Evolutionary conservation across 2,888 invertebrate species (phyloP), one percentile per base, ranked within the genome.

Genomic region (Tetanocera ferruginea): DNA sequence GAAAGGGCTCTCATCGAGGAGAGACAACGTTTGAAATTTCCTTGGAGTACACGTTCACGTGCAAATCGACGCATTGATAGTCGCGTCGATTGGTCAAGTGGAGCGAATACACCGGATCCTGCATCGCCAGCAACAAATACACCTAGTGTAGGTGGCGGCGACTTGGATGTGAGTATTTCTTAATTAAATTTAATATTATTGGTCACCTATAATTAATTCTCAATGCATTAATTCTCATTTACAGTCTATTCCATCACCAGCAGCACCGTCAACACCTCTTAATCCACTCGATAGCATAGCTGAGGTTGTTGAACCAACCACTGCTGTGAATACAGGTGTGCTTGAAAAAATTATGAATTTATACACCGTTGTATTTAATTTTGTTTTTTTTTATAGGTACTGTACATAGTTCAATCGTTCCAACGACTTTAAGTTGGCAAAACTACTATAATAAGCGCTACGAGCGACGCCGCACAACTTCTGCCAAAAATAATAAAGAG

Each of bases 21-120:
- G 90, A 94, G 94, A 80, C 94, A 94, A 85, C 94, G 95, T 82
- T 83, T 90, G 14, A 90, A 90, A 81, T 90, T 89, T 75, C 90
- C 90, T 0, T 89, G 88, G 85, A 89, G 88, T 78, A 90, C 91
- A 51, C 85, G 90, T 60, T 90, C 92, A 51, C 91, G 94, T 25
- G 92, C 93, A 2, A 93, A 92, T 88, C 92, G 93, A 80, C 92
- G 94, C 52, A 92, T 92, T 25, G 94, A 94, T 83, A 94, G 94
- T 85, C 90, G 93, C 66, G 93, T 94, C 3, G 93, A 93, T 83
- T 69, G 69, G 55, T 93, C 93, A 19, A 94, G 94, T 87, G 94
- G 94, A 23, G 93, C 93, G 66, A 94, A 94, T 87, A 94, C 94
- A n/a, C 94, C 94, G 84, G 94, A 94, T 91, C 93, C 93, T 37